phyloP scores from a whole-genome alignment of 2,797 vertebrate genomes.

The Acestrorhynchus altus region DNA sequence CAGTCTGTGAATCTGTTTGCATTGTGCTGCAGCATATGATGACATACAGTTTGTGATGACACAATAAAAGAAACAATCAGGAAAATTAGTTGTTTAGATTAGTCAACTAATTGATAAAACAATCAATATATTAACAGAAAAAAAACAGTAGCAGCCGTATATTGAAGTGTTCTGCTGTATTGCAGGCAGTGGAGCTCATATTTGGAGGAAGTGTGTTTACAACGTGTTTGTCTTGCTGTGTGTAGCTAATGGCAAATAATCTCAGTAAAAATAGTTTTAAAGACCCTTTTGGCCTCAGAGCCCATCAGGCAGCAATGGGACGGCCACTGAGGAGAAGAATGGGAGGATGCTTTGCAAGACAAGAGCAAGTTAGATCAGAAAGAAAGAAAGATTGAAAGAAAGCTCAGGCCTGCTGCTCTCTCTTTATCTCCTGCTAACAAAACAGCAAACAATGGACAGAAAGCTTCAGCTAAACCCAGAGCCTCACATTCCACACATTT shows the following conservation, averaged over 20 bases:
- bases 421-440: conserved; percentile 11
- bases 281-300: conserved; percentile 65
- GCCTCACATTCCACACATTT: not conserved
- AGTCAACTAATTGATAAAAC: too few relatives aligned
- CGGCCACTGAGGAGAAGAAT: conserved; percentile 63
- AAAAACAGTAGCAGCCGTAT: too few relatives aligned
- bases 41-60: too few relatives aligned
- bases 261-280: conserved; percentile 69
- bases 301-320: conserved; percentile 66
- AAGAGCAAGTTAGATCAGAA: conserved; percentile 55
- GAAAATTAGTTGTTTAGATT: too few relatives aligned
- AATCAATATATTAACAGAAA: too few relatives aligned
- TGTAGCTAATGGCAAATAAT: conserved; percentile 43
- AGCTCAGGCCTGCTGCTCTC: conserved; percentile 1
- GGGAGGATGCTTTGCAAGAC: conserved; percentile 70
- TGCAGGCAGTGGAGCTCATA: too few relatives aligned
- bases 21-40: too few relatives aligned
- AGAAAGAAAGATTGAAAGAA: conserved; percentile 43
- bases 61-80: too few relatives aligned
- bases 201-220: conserved; percentile 59
- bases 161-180: too few relatives aligned
- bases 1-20: too few relatives aligned
- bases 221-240: conserved; percentile 66
- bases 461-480: not conserved
- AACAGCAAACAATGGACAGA: not conserved